Evolutionary conservation across 2,113 vertebrate genomes (phyloP).

Genomic region (Thunnus maccoyii): DNA sequence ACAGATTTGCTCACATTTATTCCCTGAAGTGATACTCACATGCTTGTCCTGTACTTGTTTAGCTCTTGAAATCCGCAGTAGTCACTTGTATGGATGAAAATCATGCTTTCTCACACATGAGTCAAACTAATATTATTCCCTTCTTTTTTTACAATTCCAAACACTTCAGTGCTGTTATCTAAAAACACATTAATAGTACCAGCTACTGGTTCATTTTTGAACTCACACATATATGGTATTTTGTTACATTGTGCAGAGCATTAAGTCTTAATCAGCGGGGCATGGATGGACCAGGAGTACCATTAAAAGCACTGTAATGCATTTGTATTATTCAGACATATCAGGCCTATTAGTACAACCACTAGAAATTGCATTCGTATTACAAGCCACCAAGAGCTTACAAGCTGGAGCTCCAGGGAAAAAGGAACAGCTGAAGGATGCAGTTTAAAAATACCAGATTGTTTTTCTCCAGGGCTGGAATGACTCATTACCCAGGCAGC

Average conservation of each 20-base stretch:
- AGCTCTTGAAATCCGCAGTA: neutral
- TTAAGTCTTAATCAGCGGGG: conserved; percentile 54
- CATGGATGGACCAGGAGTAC: conserved; percentile 44
- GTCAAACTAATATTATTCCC: neutral
- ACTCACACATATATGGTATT: conserved; percentile 4
- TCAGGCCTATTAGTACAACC: conserved; percentile 69
- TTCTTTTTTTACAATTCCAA: conserved; percentile 19
- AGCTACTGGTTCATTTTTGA: conserved; percentile 6
- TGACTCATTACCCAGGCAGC: conserved; percentile 82
- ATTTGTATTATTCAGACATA: conserved; percentile 69
- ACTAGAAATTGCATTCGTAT: conserved; percentile 67
- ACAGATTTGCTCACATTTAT: neutral
- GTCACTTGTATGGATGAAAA: neutral
- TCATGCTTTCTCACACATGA: neutral
- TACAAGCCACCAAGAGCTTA: conserved; percentile 70
- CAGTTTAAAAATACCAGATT: conserved; percentile 83
- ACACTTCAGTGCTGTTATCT: conserved; percentile 16
- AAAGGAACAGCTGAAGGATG: conserved; percentile 77
- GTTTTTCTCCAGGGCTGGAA: conserved; percentile 78
- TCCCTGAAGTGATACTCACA: neutral
- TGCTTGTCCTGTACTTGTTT: neutral
- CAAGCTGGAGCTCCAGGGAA: conserved; percentile 65
- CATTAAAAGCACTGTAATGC: conserved; percentile 63
- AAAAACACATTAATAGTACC: conserved; percentile 14
- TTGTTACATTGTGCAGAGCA: conserved; percentile 28